These are phyloP conservation scores for Thereva unica DNA, from an alignment of 2,888 invertebrate genomes.

Conservation along the genomic window DNA sequence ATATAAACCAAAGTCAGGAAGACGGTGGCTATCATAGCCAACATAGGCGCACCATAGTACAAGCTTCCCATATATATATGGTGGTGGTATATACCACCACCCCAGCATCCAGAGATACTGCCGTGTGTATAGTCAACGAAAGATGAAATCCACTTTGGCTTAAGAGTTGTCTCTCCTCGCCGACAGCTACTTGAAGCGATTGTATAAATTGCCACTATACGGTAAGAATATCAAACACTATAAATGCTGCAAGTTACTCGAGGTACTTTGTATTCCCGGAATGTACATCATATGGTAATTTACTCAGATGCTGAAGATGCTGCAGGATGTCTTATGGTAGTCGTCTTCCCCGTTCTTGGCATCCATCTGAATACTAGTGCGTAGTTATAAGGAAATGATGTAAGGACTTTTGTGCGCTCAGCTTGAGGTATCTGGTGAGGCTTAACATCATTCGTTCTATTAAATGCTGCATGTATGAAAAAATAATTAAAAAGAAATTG, in stretches of 20 bases:
- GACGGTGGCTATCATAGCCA: not conserved
- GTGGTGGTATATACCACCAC: no score
- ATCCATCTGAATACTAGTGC: no score
- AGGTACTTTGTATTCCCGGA: slow-evolving; percentile 34
- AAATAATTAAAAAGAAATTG: no score
- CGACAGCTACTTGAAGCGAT: slow-evolving; percentile 33
- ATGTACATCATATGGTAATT: slow-evolving; percentile 37
- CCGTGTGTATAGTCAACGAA: slow-evolving; percentile 15
- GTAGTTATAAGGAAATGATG: no score
- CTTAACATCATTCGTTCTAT: no score
- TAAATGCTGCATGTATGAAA: no score
- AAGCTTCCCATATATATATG: slow-evolving; percentile 1
- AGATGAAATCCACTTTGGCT: slow-evolving; percentile 37
- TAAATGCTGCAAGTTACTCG: slow-evolving; percentile 25
- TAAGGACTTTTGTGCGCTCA: no score
- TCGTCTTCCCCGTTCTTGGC: slow-evolving; percentile 5
- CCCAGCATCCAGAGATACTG: no score
- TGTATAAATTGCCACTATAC: slow-evolving; percentile 37
- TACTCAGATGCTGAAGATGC: slow-evolving; percentile 24
- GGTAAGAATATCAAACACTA: slow-evolving; percentile 36
- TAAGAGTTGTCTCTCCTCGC: slow-evolving; percentile 31
- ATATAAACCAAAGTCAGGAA: slow-evolving; percentile 2
- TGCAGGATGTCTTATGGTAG: slow-evolving; percentile 3
- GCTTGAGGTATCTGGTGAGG: no score
- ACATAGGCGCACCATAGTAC: slow-evolving; percentile 23